Base-by-base conservation (phyloP, 2,888 invertebrate genomes). In the Standfussiana lucernea region DNA sequence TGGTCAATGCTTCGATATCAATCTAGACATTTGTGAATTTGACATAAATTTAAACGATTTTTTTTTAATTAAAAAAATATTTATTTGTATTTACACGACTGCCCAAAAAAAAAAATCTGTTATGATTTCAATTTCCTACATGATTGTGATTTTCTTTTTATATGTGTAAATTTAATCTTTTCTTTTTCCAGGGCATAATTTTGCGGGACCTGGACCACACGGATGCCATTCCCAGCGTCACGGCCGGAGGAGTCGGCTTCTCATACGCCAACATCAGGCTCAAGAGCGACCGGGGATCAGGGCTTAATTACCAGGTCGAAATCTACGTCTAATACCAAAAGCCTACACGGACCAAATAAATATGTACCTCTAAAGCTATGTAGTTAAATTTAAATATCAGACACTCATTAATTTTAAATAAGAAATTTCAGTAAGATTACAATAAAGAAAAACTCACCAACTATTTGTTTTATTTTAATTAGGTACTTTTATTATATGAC, bases 151-250 rank as follows among this genome's bases (percentile, higher is more conserved):
- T 28, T 28, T 28, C 7, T 28, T 7, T 53, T 15, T 56, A 28
- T 3, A 18, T 21, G 8, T 32, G 4, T 21, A 32, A 59, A 8
- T 11, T 59, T 32, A 4, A 28, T 32, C 56, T 72, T 75, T 68
- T 8, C 13, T 73, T 35, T 76, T 96, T 93, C 18, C 95, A 96
- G 96, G 96, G 95, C 72, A 90, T 96, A 67, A 92, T 96, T 77
- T 93, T 94, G 0, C 93, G 96, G 18, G 96, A 96, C 84, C 83
- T 96, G 81, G 96, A 96, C 85, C 96, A 96, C 89, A 95, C 96
- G 0, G 95, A 96, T 0, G 93, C 93, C 0, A 81, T 89, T 2
- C 90, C 96, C 42, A 92, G 92, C 76, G 89, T 96, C 75, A 96
- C 96, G 0, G 95, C 96, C 0, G 96, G 96, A 68, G 96, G 96